phyloP scores from a whole-genome alignment of 2,888 invertebrate species.

The Candidula unifasciata region DNA sequence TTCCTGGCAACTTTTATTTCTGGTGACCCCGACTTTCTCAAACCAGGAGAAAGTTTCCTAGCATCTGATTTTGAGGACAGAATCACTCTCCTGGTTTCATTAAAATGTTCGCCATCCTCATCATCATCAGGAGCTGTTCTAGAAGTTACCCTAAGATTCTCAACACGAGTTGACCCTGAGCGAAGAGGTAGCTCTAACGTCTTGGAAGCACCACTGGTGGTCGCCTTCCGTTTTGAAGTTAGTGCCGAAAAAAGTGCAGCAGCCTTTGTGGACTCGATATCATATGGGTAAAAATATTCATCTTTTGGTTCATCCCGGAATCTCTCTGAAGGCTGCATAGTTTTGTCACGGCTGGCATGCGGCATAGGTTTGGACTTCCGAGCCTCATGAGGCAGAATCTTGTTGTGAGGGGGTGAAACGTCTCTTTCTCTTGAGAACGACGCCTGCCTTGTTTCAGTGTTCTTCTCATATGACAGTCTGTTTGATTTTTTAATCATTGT shows the following conservation, averaged over 20 bases:
- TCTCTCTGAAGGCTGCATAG: constrained; percentile 18
- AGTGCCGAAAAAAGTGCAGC: constrained; percentile 20
- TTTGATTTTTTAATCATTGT: neutral
- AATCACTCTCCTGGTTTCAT: constrained; percentile 37
- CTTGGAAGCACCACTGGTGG: constrained; percentile 6
- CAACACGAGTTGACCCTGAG: constrained; percentile 23
- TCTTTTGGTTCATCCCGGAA: constrained; percentile 33
- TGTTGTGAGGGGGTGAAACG: constrained; percentile 2
- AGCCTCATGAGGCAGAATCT: neutral
- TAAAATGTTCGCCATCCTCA: constrained; percentile 26
- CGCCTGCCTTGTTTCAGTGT: neutral
- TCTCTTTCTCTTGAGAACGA: neutral
- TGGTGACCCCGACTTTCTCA: constrained; percentile 30
- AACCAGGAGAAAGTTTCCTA: constrained; percentile 19
- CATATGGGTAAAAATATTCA: constrained; percentile 45
- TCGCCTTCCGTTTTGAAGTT: constrained; percentile 5
- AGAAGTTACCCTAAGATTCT: constrained; percentile 46
- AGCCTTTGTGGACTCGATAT: constrained; percentile 1
- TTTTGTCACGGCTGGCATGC: neutral
- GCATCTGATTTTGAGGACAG: constrained; percentile 37
- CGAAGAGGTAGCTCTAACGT: neutral
- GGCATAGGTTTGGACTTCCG: neutral
- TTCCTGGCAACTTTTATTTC: neutral
- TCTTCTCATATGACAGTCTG: neutral
- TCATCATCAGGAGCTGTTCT: constrained; percentile 14